These are phyloP conservation scores for Leptodactylus fuscus DNA, from an alignment of 2,113 vertebrate genomes.

Conservation along the genomic window DNA sequence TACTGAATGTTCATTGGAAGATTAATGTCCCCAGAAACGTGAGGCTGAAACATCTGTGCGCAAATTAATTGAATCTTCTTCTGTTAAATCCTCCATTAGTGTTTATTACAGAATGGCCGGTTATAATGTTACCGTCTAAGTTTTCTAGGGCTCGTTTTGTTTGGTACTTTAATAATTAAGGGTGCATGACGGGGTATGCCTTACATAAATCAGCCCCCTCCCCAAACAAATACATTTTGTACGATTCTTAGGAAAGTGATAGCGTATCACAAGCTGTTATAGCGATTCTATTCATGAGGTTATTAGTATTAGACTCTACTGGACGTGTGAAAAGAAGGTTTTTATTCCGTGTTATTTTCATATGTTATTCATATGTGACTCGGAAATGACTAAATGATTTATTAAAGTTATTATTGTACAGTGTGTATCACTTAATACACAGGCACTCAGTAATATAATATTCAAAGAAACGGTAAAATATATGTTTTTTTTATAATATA, in stretches of 20 bases:
- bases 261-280: neutral
- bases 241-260: slow-evolving; percentile 18
- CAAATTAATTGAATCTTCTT: neutral
- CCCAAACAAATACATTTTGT: neutral
- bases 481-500: too few species aligned
- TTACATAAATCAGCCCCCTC: neutral
- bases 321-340: neutral
- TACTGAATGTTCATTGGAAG: slow-evolving; percentile 12
- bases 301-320: neutral
- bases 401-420: too few species aligned
- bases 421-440: too few species aligned
- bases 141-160: slow-evolving; percentile 16
- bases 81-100: slow-evolving; percentile 41
- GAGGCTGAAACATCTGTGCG: slow-evolving; percentile 21
- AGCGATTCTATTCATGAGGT: too few species aligned
- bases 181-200: neutral
- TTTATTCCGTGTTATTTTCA: neutral
- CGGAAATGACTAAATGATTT: too few species aligned
- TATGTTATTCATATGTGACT: neutral
- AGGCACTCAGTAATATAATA: too few species aligned
- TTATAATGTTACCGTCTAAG: slow-evolving; percentile 43
- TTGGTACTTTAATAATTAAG: slow-evolving; percentile 49
- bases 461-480: too few species aligned
- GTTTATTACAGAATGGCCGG: slow-evolving; percentile 22
- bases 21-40: slow-evolving; percentile 22